Evolutionary conservation across 2,888 invertebrate genomes (phyloP).

Genomic region (Asteroscopus sphinx): DNA sequence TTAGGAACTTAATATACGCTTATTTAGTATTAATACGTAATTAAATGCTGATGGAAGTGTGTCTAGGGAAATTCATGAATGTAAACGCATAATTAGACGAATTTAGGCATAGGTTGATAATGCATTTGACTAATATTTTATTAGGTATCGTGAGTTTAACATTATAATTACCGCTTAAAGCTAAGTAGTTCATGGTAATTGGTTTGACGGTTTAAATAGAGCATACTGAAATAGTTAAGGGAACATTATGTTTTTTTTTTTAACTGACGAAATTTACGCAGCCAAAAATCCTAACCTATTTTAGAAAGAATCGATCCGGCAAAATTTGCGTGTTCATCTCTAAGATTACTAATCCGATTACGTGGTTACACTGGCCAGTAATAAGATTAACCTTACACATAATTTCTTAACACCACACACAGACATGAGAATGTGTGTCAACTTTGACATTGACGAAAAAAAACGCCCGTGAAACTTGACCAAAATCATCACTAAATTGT

Average conservation of each 20-base stretch:
- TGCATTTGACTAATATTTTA: no score
- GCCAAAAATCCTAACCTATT: slow-evolving; percentile 13
- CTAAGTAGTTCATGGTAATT: no score
- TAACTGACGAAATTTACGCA: neutral
- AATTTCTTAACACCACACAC: slow-evolving; percentile 33
- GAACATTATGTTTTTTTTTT: neutral
- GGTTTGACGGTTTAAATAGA: no score
- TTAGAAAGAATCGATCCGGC: slow-evolving; percentile 23
- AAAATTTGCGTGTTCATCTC: slow-evolving; percentile 22
- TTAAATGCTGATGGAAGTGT: no score
- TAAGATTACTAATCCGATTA: slow-evolving; percentile 50
- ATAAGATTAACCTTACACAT: slow-evolving; percentile 53
- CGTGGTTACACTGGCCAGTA: slow-evolving; percentile 40
- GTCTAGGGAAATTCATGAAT: no score
- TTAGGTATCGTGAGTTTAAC: no score
- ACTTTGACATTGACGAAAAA: slow-evolving; percentile 45
- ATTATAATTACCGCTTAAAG: no score
- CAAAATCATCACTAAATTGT: slow-evolving; percentile 44
- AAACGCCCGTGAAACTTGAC: slow-evolving; percentile 38
- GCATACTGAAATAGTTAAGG: neutral
- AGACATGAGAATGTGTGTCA: slow-evolving; percentile 20
- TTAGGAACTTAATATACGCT: no score
- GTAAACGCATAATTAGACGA: no score
- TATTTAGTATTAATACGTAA: no score
- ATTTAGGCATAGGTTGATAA: no score